phyloP scores from a whole-genome alignment of 2,888 invertebrate genomes.

The Diadegma fenestrale region DNA sequence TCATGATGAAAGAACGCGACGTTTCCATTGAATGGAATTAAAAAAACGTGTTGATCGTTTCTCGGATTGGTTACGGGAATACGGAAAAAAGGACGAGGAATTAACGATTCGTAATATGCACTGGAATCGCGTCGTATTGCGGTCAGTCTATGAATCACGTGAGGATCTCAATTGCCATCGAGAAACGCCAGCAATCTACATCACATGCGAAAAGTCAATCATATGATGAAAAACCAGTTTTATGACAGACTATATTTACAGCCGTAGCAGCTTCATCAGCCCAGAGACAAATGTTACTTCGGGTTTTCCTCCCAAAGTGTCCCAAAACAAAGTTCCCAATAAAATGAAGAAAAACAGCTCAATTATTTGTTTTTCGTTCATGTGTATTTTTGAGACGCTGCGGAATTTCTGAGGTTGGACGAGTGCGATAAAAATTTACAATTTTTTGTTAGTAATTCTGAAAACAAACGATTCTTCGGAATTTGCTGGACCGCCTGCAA shows the following conservation, averaged over 20 bases:
- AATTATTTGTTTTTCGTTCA: no score
- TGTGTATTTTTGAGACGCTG: no score
- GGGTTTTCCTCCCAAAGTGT: no score
- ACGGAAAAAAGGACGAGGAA: conserved; percentile 10
- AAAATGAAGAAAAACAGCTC: no score
- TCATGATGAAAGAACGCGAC: conserved; percentile 9
- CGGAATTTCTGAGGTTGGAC: no score
- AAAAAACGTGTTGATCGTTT: conserved; percentile 13
- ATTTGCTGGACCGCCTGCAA: no score
- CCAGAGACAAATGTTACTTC: no score
- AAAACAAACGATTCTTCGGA: no score
- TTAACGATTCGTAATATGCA: neutral
- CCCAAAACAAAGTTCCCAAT: no score
- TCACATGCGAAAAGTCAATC: neutral
- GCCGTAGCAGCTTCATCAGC: no score
- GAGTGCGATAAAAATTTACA: neutral
- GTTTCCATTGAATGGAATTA: conserved; percentile 15
- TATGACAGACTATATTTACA: neutral
- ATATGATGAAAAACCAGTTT: neutral
- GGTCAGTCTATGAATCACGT: conserved; percentile 26
- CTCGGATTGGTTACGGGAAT: neutral
- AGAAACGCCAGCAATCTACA: neutral
- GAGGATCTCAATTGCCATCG: neutral
- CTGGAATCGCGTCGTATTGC: neutral
- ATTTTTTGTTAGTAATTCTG: neutral